Percentiles rank a stretch among this genome's conserved stretches.
Evolutionary conservation across 1,140 invertebrate species (phyloP).

Genomic region (Orussus abietinus): DNA sequence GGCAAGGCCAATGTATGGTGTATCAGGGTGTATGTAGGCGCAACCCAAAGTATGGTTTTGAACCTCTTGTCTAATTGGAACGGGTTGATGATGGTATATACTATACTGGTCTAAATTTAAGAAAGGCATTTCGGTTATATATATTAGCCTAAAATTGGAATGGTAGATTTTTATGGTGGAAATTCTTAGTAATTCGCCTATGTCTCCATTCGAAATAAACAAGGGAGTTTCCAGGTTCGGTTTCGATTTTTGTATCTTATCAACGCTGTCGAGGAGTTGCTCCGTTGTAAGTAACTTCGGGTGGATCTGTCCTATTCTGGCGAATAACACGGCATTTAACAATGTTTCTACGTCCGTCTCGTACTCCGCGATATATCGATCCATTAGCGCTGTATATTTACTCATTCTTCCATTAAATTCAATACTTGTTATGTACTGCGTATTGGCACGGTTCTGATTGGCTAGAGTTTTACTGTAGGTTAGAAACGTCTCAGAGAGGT

Average conservation of each 20-base stretch:
- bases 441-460: too few relatives aligned
- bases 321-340: conserved; percentile 6
- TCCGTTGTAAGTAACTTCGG: conserved; percentile 1
- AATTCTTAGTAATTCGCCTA: conserved; percentile 2
- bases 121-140: conserved; percentile 8
- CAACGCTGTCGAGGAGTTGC: not conserved
- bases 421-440: too few relatives aligned
- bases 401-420: conserved; percentile 1
- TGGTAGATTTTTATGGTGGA: conserved; percentile 1
- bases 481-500: too few relatives aligned
- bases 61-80: not conserved
- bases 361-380: conserved; percentile 2
- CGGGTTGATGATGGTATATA: conserved; percentile 5
- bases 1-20: conserved; percentile 2
- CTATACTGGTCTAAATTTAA: conserved; percentile 4
- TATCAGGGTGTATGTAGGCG: conserved; percentile 5
- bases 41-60: too few relatives aligned
- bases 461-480: too few relatives aligned
- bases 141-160: conserved; percentile 6
- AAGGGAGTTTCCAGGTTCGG: conserved; percentile 8
- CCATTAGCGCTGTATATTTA: conserved; percentile 1
- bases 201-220: not conserved
- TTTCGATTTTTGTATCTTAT: not conserved
- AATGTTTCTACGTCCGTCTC: conserved; percentile 10
- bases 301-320: conserved; percentile 8